Conservation (phyloP, 2,113 vertebrate species). For the Tupaia tana region DNA sequence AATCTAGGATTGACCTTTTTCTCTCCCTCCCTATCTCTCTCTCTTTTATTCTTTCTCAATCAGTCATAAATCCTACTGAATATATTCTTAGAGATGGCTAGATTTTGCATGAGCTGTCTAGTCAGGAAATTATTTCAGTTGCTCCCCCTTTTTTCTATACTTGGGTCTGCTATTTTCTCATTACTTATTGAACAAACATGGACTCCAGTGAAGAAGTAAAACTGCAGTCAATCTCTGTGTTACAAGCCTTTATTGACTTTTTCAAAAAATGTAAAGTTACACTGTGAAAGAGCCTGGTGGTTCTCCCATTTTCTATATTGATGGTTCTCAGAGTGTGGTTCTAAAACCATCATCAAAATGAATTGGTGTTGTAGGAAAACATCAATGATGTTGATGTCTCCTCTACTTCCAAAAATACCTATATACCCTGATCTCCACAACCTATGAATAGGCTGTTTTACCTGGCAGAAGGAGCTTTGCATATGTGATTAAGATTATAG, state of each 20-base stretch:
- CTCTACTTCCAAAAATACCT: not conserved
- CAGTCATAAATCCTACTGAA: not conserved
- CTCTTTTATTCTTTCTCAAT: not conserved
- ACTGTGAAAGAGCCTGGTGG: not conserved
- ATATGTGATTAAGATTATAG: not conserved
- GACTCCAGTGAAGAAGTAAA: conserved; percentile 33
- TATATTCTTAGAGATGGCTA: not conserved
- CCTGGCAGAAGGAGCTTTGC: not conserved
- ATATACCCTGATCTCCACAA: not conserved
- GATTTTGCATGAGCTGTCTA: not conserved
- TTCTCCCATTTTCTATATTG: not conserved
- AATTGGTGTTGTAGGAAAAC: not conserved
- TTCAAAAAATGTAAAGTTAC: not conserved
- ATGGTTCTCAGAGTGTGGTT: not conserved
- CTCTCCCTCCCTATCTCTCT: not conserved
- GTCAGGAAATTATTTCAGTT: not conserved
- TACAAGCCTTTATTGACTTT: not conserved
- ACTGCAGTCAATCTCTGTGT: not conserved
- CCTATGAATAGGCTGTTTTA: not conserved
- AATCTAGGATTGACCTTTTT: not conserved
- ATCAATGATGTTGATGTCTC: not conserved
- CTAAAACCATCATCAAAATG: not conserved
- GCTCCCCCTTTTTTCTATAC: not conserved
- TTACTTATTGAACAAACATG: not conserved
- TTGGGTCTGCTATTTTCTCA: not conserved